A percentile compares a stretch with the other conserved stretches of the same genome.
These are phyloP conservation scores for Phoenicopterus ruber DNA, from an alignment of 2,113 vertebrate species.

Conservation along the genomic window DNA sequence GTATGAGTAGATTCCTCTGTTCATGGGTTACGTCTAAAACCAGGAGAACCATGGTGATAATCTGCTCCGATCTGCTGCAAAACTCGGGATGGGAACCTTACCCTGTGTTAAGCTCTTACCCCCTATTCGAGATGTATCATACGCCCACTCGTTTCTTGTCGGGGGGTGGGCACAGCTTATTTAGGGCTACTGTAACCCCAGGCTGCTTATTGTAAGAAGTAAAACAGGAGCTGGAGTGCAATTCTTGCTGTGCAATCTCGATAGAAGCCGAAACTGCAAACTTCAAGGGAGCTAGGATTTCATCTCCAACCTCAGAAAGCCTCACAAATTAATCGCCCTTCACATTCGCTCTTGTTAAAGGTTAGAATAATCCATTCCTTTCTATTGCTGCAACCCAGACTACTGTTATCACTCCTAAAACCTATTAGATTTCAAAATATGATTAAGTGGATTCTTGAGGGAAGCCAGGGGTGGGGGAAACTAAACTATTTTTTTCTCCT, in stretches of 20 bases:
- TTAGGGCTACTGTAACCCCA: background rate
- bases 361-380: slow-evolving; percentile 57
- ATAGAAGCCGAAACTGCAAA: background rate
- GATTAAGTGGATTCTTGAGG: slow-evolving; percentile 34
- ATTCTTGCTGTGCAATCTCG: background rate
- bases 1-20: background rate
- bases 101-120: background rate
- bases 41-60: background rate
- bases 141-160: background rate
- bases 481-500: background rate
- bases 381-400: background rate
- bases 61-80: background rate
- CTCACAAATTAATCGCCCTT: background rate
- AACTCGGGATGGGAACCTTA: background rate
- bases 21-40: background rate
- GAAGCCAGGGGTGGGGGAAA: background rate
- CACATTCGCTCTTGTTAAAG: slow-evolving; percentile 4
- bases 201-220: background rate
- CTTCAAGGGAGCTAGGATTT: background rate
- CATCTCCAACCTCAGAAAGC: background rate
- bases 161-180: background rate
- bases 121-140: background rate
- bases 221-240: background rate
- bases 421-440: slow-evolving; percentile 48
- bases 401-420: slow-evolving; percentile 11